Evolutionary conservation across 2,888 invertebrate species (phyloP).

Genomic region (Agrenia bidenticulata): DNA sequence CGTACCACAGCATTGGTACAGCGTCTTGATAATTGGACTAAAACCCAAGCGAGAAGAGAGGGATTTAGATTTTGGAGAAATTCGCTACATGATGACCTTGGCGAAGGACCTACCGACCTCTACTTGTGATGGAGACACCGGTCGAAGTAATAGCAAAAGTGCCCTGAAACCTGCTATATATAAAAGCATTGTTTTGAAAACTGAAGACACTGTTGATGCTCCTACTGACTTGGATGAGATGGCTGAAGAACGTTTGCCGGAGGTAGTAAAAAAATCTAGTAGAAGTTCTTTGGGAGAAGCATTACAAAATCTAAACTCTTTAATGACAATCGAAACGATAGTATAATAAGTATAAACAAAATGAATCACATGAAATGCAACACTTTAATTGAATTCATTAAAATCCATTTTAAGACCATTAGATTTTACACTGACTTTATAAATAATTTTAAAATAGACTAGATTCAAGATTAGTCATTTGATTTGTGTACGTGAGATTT

Average conservation of each 20-base stretch:
- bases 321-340: not conserved
- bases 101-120: conserved; percentile 18
- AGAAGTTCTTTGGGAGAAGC: not conserved
- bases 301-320: not conserved
- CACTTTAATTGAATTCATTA: no score
- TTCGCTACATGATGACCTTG: conserved; percentile 47
- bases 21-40: conserved; percentile 44
- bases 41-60: conserved; percentile 35
- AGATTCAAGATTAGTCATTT: not conserved
- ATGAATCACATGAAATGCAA: no score
- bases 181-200: conserved; percentile 14
- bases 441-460: no score
- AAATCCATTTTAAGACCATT: no score
- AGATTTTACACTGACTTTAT: no score
- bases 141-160: not conserved
- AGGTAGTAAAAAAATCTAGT: not conserved
- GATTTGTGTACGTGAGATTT: conserved; percentile 58
- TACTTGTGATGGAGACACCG: no score
- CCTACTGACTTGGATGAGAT: not conserved
- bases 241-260: no score
- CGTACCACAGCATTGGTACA: conserved; percentile 41
- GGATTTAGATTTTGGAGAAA: conserved; percentile 49
- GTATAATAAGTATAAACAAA: no score
- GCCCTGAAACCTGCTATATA: conserved; percentile 17
- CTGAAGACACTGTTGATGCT: conserved; percentile 25